These are phyloP conservation scores for Bubo bubo DNA, from an alignment of 2,113 vertebrate species.

Conservation along the genomic window DNA sequence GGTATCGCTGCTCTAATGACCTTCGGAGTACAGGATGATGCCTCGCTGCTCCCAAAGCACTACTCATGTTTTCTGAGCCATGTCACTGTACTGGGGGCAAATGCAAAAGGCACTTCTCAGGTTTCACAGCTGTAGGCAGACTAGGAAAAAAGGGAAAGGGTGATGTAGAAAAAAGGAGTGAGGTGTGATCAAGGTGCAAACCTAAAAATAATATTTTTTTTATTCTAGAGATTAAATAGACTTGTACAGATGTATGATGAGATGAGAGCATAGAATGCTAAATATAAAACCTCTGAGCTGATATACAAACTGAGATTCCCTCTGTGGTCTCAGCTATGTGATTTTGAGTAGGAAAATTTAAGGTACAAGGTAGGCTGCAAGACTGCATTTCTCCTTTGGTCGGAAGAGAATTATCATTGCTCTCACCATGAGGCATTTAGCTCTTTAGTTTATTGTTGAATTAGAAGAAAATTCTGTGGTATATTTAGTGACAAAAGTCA, in stretches of 20 bases:
- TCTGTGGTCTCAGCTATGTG: background rate
- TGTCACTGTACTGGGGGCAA: background rate
- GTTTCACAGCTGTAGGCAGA: background rate
- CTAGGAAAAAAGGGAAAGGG: background rate
- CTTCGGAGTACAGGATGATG: background rate
- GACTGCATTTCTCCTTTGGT: background rate
- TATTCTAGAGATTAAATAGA: background rate
- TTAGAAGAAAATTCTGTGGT: background rate
- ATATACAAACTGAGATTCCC: background rate
- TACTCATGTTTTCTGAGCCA: background rate
- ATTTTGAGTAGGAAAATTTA: background rate
- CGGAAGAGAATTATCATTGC: background rate
- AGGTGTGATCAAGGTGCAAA: background rate
- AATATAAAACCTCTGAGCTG: background rate
- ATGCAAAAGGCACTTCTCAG: background rate
- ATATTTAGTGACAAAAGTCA: background rate
- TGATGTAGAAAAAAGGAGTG: background rate
- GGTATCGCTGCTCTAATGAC: background rate
- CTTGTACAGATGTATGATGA: background rate
- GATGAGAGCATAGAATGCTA: background rate
- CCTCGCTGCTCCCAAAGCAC: background rate
- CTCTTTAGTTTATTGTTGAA: background rate
- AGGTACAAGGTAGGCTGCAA: background rate
- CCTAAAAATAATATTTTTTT: background rate
- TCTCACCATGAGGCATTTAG: background rate